Evolutionary conservation across 2,888 invertebrate species (phyloP).

Genomic region (Rotaria magnacalcarata): DNA sequence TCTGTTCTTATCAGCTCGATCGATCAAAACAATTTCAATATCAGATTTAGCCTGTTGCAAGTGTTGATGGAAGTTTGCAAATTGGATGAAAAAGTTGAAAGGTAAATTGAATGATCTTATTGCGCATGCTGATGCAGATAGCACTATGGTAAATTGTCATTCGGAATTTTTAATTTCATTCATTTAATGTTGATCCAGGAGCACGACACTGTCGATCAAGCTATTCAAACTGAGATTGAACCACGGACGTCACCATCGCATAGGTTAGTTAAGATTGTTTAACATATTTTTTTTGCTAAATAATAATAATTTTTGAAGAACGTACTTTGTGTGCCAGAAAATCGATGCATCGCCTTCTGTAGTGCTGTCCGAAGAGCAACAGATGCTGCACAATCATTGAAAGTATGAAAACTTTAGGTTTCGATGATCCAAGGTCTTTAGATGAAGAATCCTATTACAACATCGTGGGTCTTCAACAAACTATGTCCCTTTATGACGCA

Average conservation of each 20-base stretch:
- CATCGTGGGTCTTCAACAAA: background rate
- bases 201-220: background rate
- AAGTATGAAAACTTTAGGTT: background rate
- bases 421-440: background rate
- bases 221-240: background rate
- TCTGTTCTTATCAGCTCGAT: background rate
- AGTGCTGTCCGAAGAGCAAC: background rate
- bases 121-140: background rate
- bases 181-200: background rate
- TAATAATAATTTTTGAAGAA: background rate
- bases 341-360: background rate
- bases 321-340: background rate
- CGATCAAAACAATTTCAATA: background rate
- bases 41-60: background rate
- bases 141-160: background rate
- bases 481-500: background rate
- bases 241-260: background rate
- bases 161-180: background rate
- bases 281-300: background rate
- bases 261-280: background rate
- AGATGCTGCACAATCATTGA: background rate
- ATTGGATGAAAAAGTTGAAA: background rate
- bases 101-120: background rate
- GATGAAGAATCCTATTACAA: background rate
- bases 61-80: background rate